Conservation (phyloP, 2,113 vertebrate genomes). For the Nipponia nippon region DNA sequence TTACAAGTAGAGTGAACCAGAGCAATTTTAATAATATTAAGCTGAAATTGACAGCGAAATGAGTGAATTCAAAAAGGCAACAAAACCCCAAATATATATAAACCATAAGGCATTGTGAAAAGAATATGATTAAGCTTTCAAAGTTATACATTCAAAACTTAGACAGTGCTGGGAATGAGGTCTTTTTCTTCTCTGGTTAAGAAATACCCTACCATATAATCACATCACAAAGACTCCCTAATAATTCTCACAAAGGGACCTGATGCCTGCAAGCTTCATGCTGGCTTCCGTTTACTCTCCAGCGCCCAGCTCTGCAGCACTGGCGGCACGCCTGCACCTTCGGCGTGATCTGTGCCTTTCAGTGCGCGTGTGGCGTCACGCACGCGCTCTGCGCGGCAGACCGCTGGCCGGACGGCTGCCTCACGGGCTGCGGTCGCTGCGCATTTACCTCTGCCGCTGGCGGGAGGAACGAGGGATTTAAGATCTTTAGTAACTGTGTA, state of each 20-base stretch:
- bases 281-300: not conserved
- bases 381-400: rapidly evolving
- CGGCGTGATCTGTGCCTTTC: rapidly evolving
- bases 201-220: not conserved
- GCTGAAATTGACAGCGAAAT: not conserved
- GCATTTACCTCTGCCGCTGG: not conserved
- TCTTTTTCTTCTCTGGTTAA: not conserved
- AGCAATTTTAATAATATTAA: conserved; percentile 41
- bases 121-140: conserved; percentile 11
- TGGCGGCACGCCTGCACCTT: not conserved
- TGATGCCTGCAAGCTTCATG: not conserved
- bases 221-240: not conserved
- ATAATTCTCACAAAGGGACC: not conserved
- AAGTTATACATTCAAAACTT: not conserved
- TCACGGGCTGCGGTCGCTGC: not conserved
- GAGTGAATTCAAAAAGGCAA: conserved; percentile 19
- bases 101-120: conserved; percentile 7
- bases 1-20: not conserved
- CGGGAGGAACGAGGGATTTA: not conserved
- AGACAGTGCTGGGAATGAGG: not conserved
- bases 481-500: not conserved
- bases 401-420: not conserved
- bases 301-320: not conserved
- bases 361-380: rapidly evolving
- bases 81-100: conserved; percentile 46